Base-by-base conservation (phyloP, 1,140 invertebrate genomes). In the Leptinotarsa lineolata region DNA sequence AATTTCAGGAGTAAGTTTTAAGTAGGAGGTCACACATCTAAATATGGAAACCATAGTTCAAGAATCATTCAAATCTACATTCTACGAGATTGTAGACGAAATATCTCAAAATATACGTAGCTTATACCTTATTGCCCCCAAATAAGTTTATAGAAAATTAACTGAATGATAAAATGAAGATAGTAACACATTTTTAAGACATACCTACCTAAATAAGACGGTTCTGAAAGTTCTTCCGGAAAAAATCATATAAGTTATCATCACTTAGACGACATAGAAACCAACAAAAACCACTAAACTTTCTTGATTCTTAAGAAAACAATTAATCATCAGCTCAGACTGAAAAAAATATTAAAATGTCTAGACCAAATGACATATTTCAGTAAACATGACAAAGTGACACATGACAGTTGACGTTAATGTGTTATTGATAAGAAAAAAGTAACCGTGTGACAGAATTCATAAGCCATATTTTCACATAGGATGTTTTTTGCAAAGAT, bases 341-440 rank as follows among this genome's bases (percentile, higher is more conserved):
- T 18, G 5, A 54, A 18, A 54, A 18, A 54, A 54, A 54, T 15
- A 54, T 54, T 54, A 18, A 54, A 54, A n/a, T 54, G 15, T 54
- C 48, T 54, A 54, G 8, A 54, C 48, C n/a, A 4, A 54, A 54
- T 54, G 48, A 54, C 48, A 54, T 54, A 54, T 54, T 16, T 54
- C 48, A n/a, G 48, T 54, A 54, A 54, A 54, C 48, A 54, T 54
- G 48, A 54, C 48, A 4, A 54, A 54, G 13, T 54, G 48, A 54
- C 48, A 54, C 4, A 15, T 46, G 15, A 16, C 48, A 54, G 15
- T 54, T 54, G 30, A 39, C 30, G 30, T 54, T 18, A 54, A 54
- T 54, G 4, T 54, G 48, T 16, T 18, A 54, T 54, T 39, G 30
- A 2, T 18, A 54, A n/a, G 16, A 54, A n/a, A n/a, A n/a, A n/a